Evolutionary conservation across 2,113 vertebrate species (phyloP).

Genomic region (Cervus canadensis): DNA sequence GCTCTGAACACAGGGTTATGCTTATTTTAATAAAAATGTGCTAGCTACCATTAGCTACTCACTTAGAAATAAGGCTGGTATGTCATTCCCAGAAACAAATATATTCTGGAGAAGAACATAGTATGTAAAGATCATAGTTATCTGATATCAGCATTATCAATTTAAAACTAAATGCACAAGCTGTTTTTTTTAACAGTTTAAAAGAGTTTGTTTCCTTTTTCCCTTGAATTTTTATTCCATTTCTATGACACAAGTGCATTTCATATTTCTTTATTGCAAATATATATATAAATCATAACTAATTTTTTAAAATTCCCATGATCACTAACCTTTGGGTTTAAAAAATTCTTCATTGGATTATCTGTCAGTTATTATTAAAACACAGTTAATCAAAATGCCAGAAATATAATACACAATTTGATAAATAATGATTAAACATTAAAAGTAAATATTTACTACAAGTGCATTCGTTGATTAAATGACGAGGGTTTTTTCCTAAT

Average conservation of each 20-base stretch:
- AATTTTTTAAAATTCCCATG: neutral
- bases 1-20: neutral
- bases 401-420: neutral
- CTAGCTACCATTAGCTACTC: neutral
- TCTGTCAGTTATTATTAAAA: neutral
- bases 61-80: neutral
- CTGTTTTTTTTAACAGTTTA: neutral
- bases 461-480: neutral
- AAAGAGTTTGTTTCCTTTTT: neutral
- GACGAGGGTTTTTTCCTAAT: neutral
- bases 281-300: neutral
- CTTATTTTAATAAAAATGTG: constrained; percentile 15
- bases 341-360: neutral
- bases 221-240: neutral
- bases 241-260: neutral
- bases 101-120: neutral
- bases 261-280: neutral
- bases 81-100: neutral
- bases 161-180: neutral
- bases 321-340: neutral
- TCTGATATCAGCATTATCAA: neutral
- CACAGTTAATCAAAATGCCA: neutral
- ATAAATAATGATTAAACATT: neutral
- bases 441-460: constrained; percentile 1
- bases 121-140: neutral